Conservation (phyloP, 2,888 invertebrate species). For the Sussaba pulchella region DNA sequence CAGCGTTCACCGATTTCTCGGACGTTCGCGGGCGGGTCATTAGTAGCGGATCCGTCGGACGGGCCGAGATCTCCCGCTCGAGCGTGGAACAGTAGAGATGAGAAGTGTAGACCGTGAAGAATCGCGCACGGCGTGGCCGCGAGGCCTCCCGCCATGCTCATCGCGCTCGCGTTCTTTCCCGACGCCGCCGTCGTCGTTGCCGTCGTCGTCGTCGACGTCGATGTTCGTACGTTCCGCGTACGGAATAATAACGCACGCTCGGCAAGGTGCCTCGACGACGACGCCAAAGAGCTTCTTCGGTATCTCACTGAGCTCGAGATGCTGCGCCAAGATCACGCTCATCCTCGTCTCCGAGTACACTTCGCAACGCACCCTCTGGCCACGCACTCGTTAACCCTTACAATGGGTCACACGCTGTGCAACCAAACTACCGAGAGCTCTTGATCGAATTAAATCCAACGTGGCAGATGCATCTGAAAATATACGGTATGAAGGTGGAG, state of each 20-base stretch:
- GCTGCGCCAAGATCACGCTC: constrained; percentile 26
- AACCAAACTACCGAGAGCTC: constrained; percentile 69
- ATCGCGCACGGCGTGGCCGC: constrained; percentile 50
- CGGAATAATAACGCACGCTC: constrained; percentile 43
- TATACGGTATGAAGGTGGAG: background rate
- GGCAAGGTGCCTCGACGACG: constrained; percentile 12
- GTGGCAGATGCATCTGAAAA: constrained; percentile 19
- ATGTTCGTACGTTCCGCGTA: constrained; percentile 42
- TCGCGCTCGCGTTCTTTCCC: constrained; percentile 32
- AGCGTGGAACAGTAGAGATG: constrained; percentile 45
- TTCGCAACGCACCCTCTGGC: constrained; percentile 45
- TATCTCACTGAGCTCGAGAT: constrained; percentile 7
- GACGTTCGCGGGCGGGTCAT: constrained; percentile 65
- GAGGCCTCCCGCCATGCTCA: constrained; percentile 61
- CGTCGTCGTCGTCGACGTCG: constrained; percentile 14
- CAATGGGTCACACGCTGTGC: constrained; percentile 74
- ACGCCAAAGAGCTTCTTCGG: constrained; percentile 4
- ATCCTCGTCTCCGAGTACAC: constrained; percentile 19
- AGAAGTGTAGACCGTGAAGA: constrained; percentile 63
- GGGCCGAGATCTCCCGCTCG: no score
- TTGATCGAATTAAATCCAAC: constrained; percentile 67
- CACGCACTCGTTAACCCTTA: constrained; percentile 72
- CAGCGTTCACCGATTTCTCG: constrained; percentile 66
- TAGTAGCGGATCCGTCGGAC: constrained; percentile 61
- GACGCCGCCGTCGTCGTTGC: constrained; percentile 24